Evolutionary conservation across 2,113 vertebrate species (phyloP).

Genomic region (Cygnus buccinator): DNA sequence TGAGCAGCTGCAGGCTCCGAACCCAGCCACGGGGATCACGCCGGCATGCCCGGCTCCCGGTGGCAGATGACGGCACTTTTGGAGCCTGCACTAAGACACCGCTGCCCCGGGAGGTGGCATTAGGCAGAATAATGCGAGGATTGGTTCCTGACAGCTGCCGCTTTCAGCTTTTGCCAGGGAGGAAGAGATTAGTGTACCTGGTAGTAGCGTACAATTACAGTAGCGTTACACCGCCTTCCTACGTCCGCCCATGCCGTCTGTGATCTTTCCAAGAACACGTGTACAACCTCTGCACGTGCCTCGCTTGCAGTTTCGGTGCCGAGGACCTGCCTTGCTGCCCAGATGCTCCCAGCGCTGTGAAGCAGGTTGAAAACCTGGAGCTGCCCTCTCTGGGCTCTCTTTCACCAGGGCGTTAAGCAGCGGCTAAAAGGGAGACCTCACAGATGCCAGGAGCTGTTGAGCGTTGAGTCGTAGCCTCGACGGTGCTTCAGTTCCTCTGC

Average conservation of each 20-base stretch:
- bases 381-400: background rate
- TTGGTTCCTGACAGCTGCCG: background rate
- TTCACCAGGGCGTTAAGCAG: slow-evolving; percentile 68
- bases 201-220: background rate
- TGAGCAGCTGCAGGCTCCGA: background rate
- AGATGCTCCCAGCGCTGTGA: background rate
- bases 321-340: background rate
- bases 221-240: background rate
- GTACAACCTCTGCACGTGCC: fast-evolving
- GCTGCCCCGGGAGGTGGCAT: background rate
- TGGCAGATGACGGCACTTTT: background rate
- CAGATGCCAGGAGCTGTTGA: slow-evolving; percentile 79
- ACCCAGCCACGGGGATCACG: background rate
- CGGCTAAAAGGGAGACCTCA: slow-evolving; percentile 65
- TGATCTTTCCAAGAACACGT: background rate
- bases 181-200: background rate
- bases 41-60: background rate
- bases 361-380: background rate
- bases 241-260: fast-evolving
- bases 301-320: background rate
- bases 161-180: background rate
- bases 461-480: slow-evolving; percentile 79
- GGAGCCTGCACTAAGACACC: background rate
- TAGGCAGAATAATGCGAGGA: background rate
- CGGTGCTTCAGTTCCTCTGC: slow-evolving; percentile 63